phyloP scores from a whole-genome alignment of 2,797 vertebrate species.

The Pelobates cultripes region DNA sequence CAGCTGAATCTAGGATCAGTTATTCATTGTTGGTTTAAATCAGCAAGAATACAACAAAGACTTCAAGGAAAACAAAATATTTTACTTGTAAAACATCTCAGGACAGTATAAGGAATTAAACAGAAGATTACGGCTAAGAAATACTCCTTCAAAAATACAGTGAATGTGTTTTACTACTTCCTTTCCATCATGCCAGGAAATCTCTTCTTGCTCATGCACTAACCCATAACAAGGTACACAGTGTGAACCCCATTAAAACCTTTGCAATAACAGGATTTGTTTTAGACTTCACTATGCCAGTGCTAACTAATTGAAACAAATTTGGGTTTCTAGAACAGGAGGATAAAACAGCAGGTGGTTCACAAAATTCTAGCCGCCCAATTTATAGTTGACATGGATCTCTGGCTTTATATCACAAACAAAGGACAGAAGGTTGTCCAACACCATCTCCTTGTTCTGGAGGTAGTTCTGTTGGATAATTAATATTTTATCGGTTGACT shows the following conservation, averaged over 20 bases:
- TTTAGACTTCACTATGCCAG: conserved; percentile 15
- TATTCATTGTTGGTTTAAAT: neutral
- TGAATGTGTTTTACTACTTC: neutral
- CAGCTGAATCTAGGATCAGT: neutral
- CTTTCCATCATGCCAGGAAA: neutral
- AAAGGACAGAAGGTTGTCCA: conserved; percentile 72
- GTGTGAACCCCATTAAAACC: neutral
- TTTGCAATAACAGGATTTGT: conserved; percentile 3
- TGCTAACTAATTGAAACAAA: conserved; percentile 8
- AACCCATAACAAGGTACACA: conserved; percentile 20
- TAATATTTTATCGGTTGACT: conserved; percentile 76
- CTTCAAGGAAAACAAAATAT: conserved; percentile 25
- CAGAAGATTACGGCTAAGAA: neutral
- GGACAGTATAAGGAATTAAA: neutral
- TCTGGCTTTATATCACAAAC: conserved; percentile 79
- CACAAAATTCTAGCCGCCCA: conserved; percentile 67
- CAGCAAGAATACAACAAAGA: neutral
- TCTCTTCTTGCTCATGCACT: neutral
- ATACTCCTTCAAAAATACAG: neutral
- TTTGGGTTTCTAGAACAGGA: neutral
- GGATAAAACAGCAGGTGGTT: neutral
- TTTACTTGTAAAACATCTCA: conserved; percentile 32
- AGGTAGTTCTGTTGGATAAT: conserved; percentile 74
- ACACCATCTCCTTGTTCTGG: conserved; percentile 74
- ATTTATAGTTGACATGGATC: conserved; percentile 78